phyloP scores from a whole-genome alignment of 2,797 vertebrate genomes.

The Acomys russatus region DNA sequence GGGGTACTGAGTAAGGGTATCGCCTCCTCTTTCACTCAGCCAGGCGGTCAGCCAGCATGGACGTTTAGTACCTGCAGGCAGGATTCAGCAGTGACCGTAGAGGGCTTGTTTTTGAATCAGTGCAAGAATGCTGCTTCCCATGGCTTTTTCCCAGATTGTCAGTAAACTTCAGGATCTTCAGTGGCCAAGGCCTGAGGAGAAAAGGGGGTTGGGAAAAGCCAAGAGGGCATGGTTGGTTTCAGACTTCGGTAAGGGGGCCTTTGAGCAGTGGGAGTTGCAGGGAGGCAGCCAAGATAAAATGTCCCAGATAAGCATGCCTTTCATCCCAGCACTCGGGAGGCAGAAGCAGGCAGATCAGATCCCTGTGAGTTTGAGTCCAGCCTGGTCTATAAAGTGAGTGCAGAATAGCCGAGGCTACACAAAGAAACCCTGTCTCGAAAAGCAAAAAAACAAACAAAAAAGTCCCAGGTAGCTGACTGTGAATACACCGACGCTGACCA shows the following conservation, averaged over 20 bases:
- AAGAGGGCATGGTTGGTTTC: not conserved
- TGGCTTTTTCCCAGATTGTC: not conserved
- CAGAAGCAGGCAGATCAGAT: no score
- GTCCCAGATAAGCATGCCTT: not conserved
- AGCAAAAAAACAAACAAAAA: not conserved
- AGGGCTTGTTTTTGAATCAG: not conserved
- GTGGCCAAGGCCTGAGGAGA: fast-evolving
- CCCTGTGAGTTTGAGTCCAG: no score
- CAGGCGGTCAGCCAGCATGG: not conserved
- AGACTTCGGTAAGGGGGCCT: not conserved
- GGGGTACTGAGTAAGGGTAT: not conserved
- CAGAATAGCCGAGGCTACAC: no score
- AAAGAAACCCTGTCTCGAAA: no score
- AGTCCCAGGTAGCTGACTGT: not conserved
- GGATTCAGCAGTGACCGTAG: not conserved
- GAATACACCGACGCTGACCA: fast-evolving
- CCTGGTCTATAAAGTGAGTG: no score
- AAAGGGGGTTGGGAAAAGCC: not conserved
- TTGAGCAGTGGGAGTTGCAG: not conserved
- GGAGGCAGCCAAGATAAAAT: not conserved
- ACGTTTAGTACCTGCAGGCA: fast-evolving
- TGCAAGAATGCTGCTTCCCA: not conserved
- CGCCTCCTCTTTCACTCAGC: not conserved
- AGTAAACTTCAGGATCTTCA: not conserved
- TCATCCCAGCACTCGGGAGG: no score